phyloP scores from a whole-genome alignment of 1,140 invertebrate species.

The Drosophila nannoptera region DNA sequence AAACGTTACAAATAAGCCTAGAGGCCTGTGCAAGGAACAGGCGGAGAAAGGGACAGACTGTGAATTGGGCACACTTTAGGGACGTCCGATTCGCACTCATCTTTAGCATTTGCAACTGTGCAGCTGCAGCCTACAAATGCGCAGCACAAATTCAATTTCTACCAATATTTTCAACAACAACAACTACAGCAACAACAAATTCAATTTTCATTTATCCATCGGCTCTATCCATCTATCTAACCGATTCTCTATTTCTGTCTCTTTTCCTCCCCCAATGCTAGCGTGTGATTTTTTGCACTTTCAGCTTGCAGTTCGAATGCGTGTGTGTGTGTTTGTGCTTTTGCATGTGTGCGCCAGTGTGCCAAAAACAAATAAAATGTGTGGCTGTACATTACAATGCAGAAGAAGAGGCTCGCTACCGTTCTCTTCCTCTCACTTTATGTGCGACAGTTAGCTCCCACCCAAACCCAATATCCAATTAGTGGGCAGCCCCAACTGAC shows the following conservation, averaged over 20 bases:
- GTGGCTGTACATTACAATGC: constrained; percentile 42
- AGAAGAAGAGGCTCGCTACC: neutral
- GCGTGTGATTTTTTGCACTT: constrained; percentile 69
- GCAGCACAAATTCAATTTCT: constrained; percentile 71
- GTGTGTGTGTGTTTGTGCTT: constrained; percentile 4
- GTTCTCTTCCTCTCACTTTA: too few relatives aligned
- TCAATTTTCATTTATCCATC: constrained; percentile 70
- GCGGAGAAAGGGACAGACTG: constrained; percentile 2
- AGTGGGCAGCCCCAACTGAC: constrained; percentile 48
- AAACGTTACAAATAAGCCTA: constrained; percentile 11
- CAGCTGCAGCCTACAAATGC: constrained; percentile 36
- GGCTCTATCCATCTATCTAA: constrained; percentile 38
- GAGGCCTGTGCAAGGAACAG: constrained; percentile 15
- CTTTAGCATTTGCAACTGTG: constrained; percentile 61
- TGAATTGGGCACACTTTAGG: constrained; percentile 8
- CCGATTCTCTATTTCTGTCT: neutral
- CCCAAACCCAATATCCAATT: constrained; percentile 34
- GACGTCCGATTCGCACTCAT: constrained; percentile 50
- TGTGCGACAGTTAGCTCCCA: neutral
- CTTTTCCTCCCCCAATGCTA: constrained; percentile 14
- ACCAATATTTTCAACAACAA: constrained; percentile 61
- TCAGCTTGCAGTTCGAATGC: constrained; percentile 53
- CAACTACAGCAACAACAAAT: constrained; percentile 43
- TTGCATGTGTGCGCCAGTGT: constrained; percentile 8
- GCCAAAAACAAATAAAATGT: constrained; percentile 58